Conservation (phyloP, 1,140 invertebrate species). For the Wasmannia auropunctata region DNA sequence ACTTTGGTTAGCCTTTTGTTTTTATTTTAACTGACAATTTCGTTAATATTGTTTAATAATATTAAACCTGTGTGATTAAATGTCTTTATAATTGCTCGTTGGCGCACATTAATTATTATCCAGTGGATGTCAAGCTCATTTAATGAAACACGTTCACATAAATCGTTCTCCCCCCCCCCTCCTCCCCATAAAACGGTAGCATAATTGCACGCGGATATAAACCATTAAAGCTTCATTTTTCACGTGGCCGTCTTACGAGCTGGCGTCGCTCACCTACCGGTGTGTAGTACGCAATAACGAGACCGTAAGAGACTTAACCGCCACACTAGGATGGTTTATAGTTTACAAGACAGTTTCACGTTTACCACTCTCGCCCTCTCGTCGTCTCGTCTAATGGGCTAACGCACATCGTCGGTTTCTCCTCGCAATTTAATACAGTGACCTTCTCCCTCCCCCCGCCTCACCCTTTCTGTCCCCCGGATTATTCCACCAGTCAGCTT, state of each 20-base stretch:
- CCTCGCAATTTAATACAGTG: conserved; percentile 5
- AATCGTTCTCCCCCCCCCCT: conserved; percentile 29
- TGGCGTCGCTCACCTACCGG: background rate
- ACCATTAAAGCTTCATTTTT: conserved; percentile 52
- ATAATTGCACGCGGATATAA: conserved; percentile 30
- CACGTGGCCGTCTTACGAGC: conserved; percentile 3
- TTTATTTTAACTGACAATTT: no score
- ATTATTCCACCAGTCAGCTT: conserved; percentile 5
- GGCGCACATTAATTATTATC: background rate
- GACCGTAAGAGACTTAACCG: conserved; percentile 4
- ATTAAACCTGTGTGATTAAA: background rate
- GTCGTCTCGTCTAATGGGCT: background rate
- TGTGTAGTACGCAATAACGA: conserved; percentile 47
- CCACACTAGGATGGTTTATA: background rate
- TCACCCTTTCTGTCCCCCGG: background rate
- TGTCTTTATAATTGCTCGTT: background rate
- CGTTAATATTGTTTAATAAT: no score
- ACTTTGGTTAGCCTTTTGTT: no score
- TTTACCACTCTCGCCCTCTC: background rate
- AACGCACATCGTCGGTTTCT: background rate
- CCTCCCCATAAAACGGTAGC: background rate
- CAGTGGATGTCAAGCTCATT: background rate
- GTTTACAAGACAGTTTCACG: conserved; percentile 28
- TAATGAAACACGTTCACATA: conserved; percentile 22
- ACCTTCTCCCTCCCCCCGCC: background rate